Evolutionary conservation across 2,113 vertebrate genomes (phyloP).

Genomic region (Nesoenas mayeri): DNA sequence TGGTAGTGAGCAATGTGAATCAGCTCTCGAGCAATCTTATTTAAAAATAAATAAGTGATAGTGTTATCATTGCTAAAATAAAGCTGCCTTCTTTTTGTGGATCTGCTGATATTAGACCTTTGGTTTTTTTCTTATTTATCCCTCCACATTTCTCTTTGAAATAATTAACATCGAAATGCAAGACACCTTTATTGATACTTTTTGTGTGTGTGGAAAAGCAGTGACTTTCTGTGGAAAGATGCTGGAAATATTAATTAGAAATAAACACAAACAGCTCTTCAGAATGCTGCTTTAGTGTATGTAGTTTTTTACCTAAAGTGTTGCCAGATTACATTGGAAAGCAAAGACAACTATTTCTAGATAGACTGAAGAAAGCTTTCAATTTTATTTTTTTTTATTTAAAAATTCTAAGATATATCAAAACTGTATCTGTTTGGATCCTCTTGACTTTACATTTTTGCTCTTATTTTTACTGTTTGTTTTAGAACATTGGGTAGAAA

Average conservation of each 20-base stretch:
- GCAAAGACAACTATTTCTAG: background rate
- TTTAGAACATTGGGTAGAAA: background rate
- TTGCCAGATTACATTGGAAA: background rate
- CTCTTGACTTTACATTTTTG: background rate
- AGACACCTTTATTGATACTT: rapidly evolving
- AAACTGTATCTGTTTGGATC: background rate
- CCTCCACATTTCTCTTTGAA: background rate
- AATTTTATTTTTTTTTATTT: background rate
- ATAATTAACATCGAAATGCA: too few species aligned
- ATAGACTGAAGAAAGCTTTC: background rate
- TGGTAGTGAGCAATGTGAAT: rapidly evolving
- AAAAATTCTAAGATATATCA: background rate
- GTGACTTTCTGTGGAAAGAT: background rate
- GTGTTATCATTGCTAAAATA: rapidly evolving
- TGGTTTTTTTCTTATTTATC: background rate
- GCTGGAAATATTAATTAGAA: background rate
- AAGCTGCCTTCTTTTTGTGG: background rate
- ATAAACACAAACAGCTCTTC: background rate
- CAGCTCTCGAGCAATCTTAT: background rate
- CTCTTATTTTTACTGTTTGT: background rate
- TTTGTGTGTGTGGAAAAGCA: background rate
- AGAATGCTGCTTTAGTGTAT: background rate
- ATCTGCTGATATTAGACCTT: background rate
- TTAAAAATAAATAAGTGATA: background rate
- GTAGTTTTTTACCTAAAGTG: background rate